A percentile compares a stretch with the other conserved stretches of the same genome.
phyloP scores from a whole-genome alignment of 2,888 invertebrate genomes.

The Dione juno region DNA sequence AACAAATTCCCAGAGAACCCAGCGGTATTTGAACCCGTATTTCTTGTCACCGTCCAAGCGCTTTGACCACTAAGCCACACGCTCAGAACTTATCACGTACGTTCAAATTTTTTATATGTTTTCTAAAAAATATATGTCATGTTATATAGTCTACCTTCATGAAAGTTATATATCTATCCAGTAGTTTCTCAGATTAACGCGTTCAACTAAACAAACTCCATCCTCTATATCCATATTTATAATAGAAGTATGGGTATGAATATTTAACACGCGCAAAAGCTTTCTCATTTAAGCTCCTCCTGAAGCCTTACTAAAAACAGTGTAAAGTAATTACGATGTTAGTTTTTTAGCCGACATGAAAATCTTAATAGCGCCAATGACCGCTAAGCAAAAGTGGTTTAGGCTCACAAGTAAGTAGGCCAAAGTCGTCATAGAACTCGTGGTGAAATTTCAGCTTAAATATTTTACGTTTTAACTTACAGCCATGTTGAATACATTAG shows the following conservation, averaged over 20 bases:
- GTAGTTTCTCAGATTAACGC: too few relatives aligned
- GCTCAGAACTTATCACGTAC: too few relatives aligned
- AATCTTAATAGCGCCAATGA: conserved; percentile 46
- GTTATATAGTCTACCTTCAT: too few relatives aligned
- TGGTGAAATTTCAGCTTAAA: conserved; percentile 48
- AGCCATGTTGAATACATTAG: conserved; percentile 40
- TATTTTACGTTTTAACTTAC: conserved; percentile 49
- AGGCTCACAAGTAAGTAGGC: conserved; percentile 48
- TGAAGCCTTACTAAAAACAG: conserved; percentile 30
- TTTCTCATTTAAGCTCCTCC: background rate
- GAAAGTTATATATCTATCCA: too few relatives aligned
- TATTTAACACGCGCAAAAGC: background rate
- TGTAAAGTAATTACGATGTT: conserved; percentile 39
- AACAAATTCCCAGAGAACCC: too few relatives aligned
- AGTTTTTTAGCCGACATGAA: conserved; percentile 41
- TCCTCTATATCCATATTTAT: background rate
- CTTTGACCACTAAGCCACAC: too few relatives aligned
- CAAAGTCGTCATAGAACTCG: conserved; percentile 49
- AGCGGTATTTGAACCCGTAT: too few relatives aligned
- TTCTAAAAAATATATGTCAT: too few relatives aligned
- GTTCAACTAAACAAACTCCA: too few relatives aligned
- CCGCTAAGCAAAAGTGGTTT: conserved; percentile 44
- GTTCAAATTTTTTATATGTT: too few relatives aligned
- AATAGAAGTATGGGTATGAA: background rate
- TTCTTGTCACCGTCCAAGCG: too few relatives aligned